phyloP scores from a whole-genome alignment of 2,888 invertebrate species.

The Euphydryas editha region DNA sequence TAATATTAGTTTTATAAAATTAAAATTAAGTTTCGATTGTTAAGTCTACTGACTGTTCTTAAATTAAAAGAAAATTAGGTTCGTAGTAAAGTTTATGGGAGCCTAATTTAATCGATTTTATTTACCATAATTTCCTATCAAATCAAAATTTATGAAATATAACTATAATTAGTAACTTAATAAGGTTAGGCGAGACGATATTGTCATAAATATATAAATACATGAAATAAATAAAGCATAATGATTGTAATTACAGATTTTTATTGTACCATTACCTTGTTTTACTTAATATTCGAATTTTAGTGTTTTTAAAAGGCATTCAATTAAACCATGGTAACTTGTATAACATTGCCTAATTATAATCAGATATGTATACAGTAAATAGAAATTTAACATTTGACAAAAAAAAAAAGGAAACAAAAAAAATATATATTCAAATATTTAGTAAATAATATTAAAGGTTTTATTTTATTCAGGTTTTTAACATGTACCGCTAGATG shows the following conservation, averaged over 20 bases:
- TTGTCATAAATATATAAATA: slow-evolving; percentile 85
- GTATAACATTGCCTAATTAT: no score
- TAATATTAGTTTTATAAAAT: slow-evolving; percentile 64
- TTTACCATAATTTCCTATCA: slow-evolving; percentile 82
- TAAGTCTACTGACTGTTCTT: slow-evolving; percentile 68
- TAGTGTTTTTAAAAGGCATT: no score
- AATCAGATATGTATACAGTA: no score
- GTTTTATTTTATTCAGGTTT: neutral
- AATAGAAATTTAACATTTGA: no score
- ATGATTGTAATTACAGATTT: slow-evolving; percentile 79
- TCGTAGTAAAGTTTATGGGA: slow-evolving; percentile 63
- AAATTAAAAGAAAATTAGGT: slow-evolving; percentile 64
- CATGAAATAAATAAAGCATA: slow-evolving; percentile 85
- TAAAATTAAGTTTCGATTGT: slow-evolving; percentile 72
- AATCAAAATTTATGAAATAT: slow-evolving; percentile 83
- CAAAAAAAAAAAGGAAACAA: neutral
- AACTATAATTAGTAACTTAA: slow-evolving; percentile 83
- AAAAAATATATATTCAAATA: neutral
- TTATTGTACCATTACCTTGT: slow-evolving; percentile 54
- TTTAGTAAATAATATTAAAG: neutral
- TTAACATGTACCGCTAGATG: slow-evolving; percentile 1
- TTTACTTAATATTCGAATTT: neutral
- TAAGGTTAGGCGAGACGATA: slow-evolving; percentile 85
- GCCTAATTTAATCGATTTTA: slow-evolving; percentile 74
- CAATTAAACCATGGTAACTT: no score